Evolutionary conservation across 1,140 invertebrate species (phyloP).

Genomic region (Panonychus citri): DNA sequence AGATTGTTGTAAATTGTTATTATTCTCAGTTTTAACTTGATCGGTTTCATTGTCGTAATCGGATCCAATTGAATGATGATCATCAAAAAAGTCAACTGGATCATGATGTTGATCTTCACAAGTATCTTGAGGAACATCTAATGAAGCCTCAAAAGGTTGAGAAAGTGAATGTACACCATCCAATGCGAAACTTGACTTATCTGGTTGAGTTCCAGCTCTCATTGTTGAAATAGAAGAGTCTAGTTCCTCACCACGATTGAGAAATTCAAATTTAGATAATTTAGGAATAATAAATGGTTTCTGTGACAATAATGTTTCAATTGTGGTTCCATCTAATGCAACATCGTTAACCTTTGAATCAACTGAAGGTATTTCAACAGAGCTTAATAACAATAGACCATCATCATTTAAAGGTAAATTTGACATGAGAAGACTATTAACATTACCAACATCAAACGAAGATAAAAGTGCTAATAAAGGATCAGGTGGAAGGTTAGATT

Average conservation of each 20-base stretch:
- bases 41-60: not conserved
- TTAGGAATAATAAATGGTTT: not conserved
- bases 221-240: not conserved
- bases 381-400: constrained; percentile 3
- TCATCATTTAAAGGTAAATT: constrained; percentile 1
- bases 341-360: not conserved
- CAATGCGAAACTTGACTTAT: not conserved
- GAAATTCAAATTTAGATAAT: not conserved
- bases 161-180: too few relatives aligned
- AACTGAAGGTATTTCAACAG: not conserved
- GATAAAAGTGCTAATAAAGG: constrained; percentile 6
- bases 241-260: not conserved
- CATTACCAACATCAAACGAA: constrained; percentile 9
- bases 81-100: not conserved
- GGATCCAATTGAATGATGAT: not conserved
- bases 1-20: not conserved
- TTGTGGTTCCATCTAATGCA: not conserved
- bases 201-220: not conserved
- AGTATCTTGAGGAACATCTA: not conserved
- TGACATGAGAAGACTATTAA: constrained; percentile 4
- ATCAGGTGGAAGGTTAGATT: constrained; percentile 5
- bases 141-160: not conserved
- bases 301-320: not conserved
- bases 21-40: not conserved
- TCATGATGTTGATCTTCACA: not conserved